Percentiles rank a stretch among this genome's conserved stretches.
These are phyloP conservation scores for Patella depressa DNA, from an alignment of 2,888 invertebrate species.

Conservation along the genomic window DNA sequence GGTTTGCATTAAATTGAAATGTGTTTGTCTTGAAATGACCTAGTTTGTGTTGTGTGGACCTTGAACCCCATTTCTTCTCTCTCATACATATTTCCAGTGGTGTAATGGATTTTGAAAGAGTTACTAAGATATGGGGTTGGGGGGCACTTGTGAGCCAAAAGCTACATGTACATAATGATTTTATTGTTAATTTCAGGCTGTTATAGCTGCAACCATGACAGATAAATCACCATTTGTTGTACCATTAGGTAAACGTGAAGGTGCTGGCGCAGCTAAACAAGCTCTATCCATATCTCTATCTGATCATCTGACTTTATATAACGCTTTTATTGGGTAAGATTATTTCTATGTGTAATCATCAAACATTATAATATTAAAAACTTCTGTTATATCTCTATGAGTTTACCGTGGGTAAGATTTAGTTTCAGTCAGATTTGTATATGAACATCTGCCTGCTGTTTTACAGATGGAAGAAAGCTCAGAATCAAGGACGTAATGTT, in stretches of 20 bases:
- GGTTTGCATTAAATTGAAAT: too few relatives aligned
- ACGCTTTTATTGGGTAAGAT: conserved; percentile 55
- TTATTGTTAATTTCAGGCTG: conserved; percentile 50
- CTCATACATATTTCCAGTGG: neutral
- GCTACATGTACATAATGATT: neutral
- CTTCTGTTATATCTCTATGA: too few relatives aligned
- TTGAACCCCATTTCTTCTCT: too few relatives aligned
- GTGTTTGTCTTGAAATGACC: too few relatives aligned
- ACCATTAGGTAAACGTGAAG: conserved; percentile 60
- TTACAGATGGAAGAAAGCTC: conserved; percentile 61
- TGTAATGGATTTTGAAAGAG: neutral
- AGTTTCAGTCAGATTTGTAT: conserved; percentile 46
- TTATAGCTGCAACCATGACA: conserved; percentile 68
- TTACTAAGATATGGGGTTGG: neutral
- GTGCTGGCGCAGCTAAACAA: conserved; percentile 58
- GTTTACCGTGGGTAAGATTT: too few relatives aligned
- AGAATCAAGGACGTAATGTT: conserved; percentile 48
- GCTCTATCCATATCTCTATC: conserved; percentile 58
- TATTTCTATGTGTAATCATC: too few relatives aligned
- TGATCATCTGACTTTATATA: conserved; percentile 60
- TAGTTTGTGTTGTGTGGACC: too few relatives aligned
- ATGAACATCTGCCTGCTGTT: too few relatives aligned
- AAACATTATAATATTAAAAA: too few relatives aligned
- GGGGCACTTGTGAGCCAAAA: too few relatives aligned
- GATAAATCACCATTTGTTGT: conserved; percentile 68